phyloP scores from a whole-genome alignment of 2,113 vertebrate genomes.

The Muntiacus reevesi region DNA sequence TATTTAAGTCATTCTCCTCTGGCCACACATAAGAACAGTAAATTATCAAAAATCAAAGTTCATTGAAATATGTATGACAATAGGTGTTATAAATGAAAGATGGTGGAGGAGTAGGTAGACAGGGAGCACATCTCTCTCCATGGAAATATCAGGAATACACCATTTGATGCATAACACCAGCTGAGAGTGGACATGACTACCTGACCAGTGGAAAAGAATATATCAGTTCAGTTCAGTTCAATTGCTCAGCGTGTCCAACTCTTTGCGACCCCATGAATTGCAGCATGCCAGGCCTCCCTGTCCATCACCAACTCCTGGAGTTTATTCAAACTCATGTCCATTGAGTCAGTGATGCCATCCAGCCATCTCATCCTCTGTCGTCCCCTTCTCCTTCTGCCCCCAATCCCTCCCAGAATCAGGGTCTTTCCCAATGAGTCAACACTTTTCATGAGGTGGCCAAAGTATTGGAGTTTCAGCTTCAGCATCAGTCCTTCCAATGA shows the following conservation, averaged over 20 bases:
- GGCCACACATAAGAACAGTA: conserved; percentile 40
- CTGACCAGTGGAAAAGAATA: neutral
- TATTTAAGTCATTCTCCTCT: conserved; percentile 47
- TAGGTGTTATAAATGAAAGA: neutral
- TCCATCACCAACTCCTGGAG: too few species aligned
- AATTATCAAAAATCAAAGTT: conserved; percentile 54
- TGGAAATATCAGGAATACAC: neutral
- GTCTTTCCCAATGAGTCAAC: too few species aligned
- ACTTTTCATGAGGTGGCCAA: too few species aligned
- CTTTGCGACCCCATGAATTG: too few species aligned
- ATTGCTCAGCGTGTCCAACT: too few species aligned
- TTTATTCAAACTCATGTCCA: too few species aligned
- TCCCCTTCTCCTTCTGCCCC: too few species aligned
- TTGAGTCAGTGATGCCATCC: neutral
- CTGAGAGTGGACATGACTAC: accelerated
- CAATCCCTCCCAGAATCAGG: too few species aligned
- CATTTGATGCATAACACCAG: neutral
- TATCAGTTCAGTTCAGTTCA: neutral
- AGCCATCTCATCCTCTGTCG: too few species aligned
- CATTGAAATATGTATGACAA: neutral
- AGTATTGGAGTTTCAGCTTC: too few species aligned
- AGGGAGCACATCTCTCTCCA: neutral
- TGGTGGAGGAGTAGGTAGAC: neutral
- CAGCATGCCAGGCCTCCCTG: too few species aligned
- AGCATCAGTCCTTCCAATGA: too few species aligned